Conservation (phyloP, 2,797 vertebrate genomes). For the Anguilla megastoma region DNA sequence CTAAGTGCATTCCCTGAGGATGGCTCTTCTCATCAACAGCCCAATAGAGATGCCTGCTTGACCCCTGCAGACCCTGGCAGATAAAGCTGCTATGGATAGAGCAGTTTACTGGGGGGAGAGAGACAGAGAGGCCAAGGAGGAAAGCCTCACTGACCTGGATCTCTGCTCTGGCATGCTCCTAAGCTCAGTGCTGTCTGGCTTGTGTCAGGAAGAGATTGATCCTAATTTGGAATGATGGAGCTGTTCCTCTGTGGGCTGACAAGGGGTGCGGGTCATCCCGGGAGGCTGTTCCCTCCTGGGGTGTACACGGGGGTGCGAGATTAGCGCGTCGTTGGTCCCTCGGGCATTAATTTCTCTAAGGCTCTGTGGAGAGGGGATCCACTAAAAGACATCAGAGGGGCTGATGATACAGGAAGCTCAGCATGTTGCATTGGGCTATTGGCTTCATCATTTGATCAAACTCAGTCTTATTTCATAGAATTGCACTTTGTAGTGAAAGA, state of each 20-base stretch:
- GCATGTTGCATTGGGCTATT: neutral
- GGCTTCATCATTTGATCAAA: neutral
- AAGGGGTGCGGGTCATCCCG: neutral
- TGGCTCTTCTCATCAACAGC: slow-evolving; percentile 8
- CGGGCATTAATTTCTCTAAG: neutral
- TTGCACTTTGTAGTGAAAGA: neutral
- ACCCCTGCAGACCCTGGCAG: neutral
- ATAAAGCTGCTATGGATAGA: slow-evolving; percentile 22
- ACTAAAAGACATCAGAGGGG: slow-evolving; percentile 2
- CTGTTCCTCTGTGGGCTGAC: slow-evolving; percentile 11
- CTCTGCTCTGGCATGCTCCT: slow-evolving; percentile 28
- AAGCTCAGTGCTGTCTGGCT: slow-evolving; percentile 19
- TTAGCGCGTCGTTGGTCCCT: neutral
- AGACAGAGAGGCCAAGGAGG: slow-evolving; percentile 2
- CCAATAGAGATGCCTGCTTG: neutral
- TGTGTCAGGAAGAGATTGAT: slow-evolving; percentile 7
- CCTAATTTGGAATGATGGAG: slow-evolving; percentile 32
- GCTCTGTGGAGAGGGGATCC: slow-evolving; percentile 11
- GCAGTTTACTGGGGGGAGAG: slow-evolving; percentile 12
- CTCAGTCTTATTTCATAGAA: neutral
- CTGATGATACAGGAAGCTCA: neutral
- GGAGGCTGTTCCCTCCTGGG: neutral
- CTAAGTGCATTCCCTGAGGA: slow-evolving; percentile 23
- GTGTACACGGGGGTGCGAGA: neutral
- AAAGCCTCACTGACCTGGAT: slow-evolving; percentile 7